phyloP scores from a whole-genome alignment of 2,888 invertebrate genomes.

The Hypomecis punctinalis region DNA sequence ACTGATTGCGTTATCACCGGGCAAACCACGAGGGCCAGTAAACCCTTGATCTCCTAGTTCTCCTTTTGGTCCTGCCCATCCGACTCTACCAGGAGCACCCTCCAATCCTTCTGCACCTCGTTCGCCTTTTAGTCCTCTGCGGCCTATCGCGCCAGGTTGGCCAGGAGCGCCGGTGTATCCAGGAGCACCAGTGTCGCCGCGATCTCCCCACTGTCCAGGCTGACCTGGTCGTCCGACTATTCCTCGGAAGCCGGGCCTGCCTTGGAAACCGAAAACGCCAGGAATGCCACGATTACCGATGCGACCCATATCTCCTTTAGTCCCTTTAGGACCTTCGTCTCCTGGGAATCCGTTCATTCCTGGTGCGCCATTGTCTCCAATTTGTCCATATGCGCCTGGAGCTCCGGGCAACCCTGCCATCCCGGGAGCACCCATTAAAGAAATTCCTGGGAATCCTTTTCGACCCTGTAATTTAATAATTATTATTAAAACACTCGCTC shows the following conservation, averaged over 20 bases:
- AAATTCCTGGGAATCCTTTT: constrained; percentile 70
- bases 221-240: constrained; percentile 59
- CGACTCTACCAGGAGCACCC: constrained; percentile 61
- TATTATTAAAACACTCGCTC: not conserved
- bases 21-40: constrained; percentile 82
- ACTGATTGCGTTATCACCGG: constrained; percentile 86
- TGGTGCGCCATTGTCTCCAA: constrained; percentile 84
- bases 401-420: constrained; percentile 89
- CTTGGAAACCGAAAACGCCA: constrained; percentile 71
- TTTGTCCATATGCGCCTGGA: constrained; percentile 86
- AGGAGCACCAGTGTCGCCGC: constrained; percentile 91
- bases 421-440: constrained; percentile 88
- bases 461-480: constrained; percentile 64
- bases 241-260: constrained; percentile 78
- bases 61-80: constrained; percentile 75
- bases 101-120: constrained; percentile 55
- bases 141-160: constrained; percentile 60
- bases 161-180: constrained; percentile 78
- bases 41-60: constrained; percentile 80
- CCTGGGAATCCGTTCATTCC: constrained; percentile 74
- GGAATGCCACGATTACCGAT: constrained; percentile 65
- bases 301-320: constrained; percentile 83
- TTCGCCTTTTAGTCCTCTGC: constrained; percentile 58
- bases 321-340: constrained; percentile 78
- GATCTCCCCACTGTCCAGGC: constrained; percentile 85